Evolutionary conservation across 2,888 invertebrate species (phyloP).

Genomic region (Nephrotoma flavescens): DNA sequence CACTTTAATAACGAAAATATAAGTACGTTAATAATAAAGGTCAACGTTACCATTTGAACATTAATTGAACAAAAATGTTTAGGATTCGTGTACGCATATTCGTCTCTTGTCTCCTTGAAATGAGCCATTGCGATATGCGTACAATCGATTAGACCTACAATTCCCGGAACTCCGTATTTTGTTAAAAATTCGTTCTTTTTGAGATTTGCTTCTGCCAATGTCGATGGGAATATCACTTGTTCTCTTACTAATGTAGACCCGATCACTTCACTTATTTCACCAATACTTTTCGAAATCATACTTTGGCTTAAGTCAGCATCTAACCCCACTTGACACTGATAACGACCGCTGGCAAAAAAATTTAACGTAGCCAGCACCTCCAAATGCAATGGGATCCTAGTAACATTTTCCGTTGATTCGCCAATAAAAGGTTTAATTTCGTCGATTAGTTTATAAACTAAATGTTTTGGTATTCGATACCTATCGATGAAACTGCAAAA

Average conservation of each 20-base stretch:
- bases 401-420: neutral
- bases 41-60: neutral
- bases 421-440: neutral
- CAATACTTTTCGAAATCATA: neutral
- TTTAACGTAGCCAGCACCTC: neutral
- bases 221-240: neutral
- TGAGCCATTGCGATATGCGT: too few species aligned
- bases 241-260: neutral
- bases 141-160: too few species aligned
- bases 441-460: too few species aligned
- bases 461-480: too few species aligned
- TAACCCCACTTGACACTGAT: neutral
- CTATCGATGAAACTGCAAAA: too few species aligned
- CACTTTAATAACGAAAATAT: too few species aligned
- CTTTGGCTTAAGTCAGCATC: neutral
- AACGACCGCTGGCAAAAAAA: neutral
- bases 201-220: neutral
- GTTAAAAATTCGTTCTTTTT: neutral
- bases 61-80: neutral
- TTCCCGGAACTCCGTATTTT: too few species aligned
- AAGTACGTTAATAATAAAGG: too few species aligned
- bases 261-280: neutral
- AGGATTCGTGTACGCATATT: neutral
- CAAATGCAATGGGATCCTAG: neutral
- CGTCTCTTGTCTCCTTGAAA: too few species aligned